Evolutionary conservation across 2,888 invertebrate genomes (phyloP).

Genomic region (Drosophila algonquin): DNA sequence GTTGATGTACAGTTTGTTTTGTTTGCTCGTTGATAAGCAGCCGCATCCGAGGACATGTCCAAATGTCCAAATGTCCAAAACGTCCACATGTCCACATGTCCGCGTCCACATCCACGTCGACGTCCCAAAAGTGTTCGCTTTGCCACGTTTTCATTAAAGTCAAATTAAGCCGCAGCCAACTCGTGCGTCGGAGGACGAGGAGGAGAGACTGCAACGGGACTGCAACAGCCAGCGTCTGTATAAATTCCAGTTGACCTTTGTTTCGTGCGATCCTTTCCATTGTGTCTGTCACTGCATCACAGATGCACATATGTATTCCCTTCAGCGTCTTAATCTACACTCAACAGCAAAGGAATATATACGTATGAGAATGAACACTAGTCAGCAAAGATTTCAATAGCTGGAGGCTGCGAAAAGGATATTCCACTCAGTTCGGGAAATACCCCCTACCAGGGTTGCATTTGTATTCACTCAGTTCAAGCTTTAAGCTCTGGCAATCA

Average conservation of each 20-base stretch:
- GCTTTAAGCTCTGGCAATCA: conserved; percentile 15
- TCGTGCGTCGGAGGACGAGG: conserved; percentile 29
- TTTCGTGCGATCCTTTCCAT: conserved; percentile 36
- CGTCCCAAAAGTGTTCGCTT: conserved; percentile 48
- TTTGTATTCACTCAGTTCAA: not conserved
- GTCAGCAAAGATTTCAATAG: not conserved
- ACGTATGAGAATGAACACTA: not conserved
- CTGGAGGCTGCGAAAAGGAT: conserved; percentile 19
- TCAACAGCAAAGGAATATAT: not conserved
- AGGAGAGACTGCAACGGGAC: conserved; percentile 22
- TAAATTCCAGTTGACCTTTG: conserved; percentile 36
- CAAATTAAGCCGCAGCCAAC: conserved; percentile 47
- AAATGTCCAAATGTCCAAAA: not conserved
- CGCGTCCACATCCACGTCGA: conserved; percentile 13
- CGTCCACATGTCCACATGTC: not conserved
- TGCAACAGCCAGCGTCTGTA: conserved; percentile 14
- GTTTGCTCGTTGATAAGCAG: conserved; percentile 48
- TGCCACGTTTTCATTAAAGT: conserved; percentile 56
- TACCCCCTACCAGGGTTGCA: too few species aligned
- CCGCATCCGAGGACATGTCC: conserved; percentile 42
- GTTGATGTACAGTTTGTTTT: conserved; percentile 70
- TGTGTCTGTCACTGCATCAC: conserved; percentile 42
- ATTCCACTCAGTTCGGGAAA: too few species aligned
- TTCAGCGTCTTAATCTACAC: conserved; percentile 42
- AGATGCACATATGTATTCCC: conserved; percentile 16